Conservation (phyloP, 2,113 vertebrate species). For the Phrynocephalus versicolor region DNA sequence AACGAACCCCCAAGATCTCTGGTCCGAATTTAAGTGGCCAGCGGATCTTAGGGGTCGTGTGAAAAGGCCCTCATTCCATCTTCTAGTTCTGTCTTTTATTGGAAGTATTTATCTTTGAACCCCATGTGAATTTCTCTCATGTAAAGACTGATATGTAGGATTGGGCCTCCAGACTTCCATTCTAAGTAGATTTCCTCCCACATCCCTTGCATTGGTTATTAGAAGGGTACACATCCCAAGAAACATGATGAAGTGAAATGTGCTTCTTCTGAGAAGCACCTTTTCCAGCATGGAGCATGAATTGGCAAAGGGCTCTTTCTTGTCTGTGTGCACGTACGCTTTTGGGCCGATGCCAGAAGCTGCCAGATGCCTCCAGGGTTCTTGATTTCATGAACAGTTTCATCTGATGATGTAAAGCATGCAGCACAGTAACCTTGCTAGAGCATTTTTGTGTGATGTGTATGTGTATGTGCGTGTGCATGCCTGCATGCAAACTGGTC, state of each 20-base stretch:
- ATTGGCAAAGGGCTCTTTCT: slow-evolving; percentile 29
- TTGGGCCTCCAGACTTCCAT: background rate
- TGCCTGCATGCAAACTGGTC: slow-evolving; percentile 59
- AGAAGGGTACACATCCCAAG: background rate
- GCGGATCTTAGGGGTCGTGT: too few species aligned
- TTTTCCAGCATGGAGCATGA: slow-evolving; percentile 42
- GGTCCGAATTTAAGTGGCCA: too few species aligned
- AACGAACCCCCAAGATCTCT: too few species aligned
- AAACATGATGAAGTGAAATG: background rate
- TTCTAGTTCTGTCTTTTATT: background rate
- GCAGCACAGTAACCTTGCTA: slow-evolving; percentile 51
- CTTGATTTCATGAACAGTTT: slow-evolving; percentile 46
- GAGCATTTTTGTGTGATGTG: background rate
- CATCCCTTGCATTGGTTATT: background rate
- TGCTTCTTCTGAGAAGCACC: slow-evolving; percentile 20
- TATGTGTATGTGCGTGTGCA: background rate
- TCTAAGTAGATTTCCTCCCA: background rate
- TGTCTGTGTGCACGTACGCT: slow-evolving; percentile 30
- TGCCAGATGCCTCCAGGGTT: slow-evolving; percentile 5
- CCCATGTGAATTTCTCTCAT: background rate
- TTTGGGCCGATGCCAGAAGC: slow-evolving; percentile 39
- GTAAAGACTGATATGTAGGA: background rate
- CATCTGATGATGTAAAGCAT: slow-evolving; percentile 39
- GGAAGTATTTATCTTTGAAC: background rate
- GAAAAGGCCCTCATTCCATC: too few species aligned